These are phyloP conservation scores for Epiperipatus broadwayi DNA, from an alignment of 2,888 invertebrate species.

Conservation along the genomic window DNA sequence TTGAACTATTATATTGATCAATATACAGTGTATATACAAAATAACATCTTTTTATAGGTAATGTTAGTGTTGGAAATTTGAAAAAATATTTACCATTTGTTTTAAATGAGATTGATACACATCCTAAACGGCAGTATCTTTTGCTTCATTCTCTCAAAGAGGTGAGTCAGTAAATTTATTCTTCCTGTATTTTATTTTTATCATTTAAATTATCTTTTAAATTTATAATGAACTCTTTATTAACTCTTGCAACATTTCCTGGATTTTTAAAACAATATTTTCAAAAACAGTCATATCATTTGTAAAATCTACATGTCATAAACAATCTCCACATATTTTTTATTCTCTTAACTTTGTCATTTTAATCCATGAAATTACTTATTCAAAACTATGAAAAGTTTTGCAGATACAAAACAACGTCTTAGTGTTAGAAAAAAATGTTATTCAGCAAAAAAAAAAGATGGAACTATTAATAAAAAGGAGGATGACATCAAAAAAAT, in stretches of 20 bases:
- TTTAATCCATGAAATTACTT: no score
- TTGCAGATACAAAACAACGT: no score
- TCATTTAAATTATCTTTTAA: not conserved
- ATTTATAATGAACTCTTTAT: slow-evolving; percentile 1
- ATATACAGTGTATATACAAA: slow-evolving; percentile 10
- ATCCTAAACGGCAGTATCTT: slow-evolving; percentile 85
- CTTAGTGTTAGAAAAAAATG: no score
- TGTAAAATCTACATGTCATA: no score
- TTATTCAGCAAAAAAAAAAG: no score
- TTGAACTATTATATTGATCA: no score
- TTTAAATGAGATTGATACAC: slow-evolving; percentile 72
- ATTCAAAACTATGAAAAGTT: no score
- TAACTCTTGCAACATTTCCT: slow-evolving; percentile 13
- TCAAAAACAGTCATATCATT: slow-evolving; percentile 14
- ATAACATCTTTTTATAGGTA: slow-evolving; percentile 35
- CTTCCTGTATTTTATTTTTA: slow-evolving; percentile 15
- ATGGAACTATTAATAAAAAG: no score
- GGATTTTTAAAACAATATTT: slow-evolving; percentile 8
- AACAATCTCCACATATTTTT: no score
- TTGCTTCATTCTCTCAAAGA: slow-evolving; percentile 92
- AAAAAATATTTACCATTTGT: slow-evolving; percentile 83
- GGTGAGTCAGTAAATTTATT: slow-evolving; percentile 34
- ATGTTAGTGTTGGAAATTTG: slow-evolving; percentile 85
- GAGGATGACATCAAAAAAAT: no score
- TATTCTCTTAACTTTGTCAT: no score